phyloP scores from a whole-genome alignment of 2,888 invertebrate species.

The Omphaloscelis lunosa region DNA sequence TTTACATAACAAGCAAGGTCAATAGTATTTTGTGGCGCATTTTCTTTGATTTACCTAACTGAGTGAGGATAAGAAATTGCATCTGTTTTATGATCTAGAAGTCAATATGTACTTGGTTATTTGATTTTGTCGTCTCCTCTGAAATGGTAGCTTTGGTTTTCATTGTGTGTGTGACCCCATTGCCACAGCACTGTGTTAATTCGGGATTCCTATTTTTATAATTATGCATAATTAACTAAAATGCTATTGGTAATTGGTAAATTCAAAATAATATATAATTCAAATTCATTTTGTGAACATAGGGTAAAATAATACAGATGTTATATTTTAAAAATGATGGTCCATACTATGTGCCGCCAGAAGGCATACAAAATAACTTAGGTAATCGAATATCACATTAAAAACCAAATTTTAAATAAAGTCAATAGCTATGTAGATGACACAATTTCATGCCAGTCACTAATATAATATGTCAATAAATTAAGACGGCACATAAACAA shows the following conservation, averaged over 20 bases:
- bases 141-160: constrained; percentile 12
- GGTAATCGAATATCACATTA: no score
- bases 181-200: neutral
- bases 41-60: constrained; percentile 32
- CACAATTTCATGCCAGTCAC: no score
- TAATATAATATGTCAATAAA: no score
- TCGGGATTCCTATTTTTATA: neutral
- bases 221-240: neutral
- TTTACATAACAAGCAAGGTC: constrained; percentile 43
- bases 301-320: no score
- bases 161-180: constrained; percentile 5
- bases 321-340: no score
- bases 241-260: neutral
- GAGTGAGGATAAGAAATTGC: constrained; percentile 43
- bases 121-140: neutral
- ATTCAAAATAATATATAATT: no score
- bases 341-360: no score
- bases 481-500: no score
- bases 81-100: constrained; percentile 36
- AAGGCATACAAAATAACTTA: no score
- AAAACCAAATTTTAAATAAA: no score
- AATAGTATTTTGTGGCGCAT: constrained; percentile 46
- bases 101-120: constrained; percentile 26
- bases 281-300: no score
- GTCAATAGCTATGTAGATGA: no score